Evolutionary conservation across 2,113 vertebrate species (phyloP).

Genomic region (Ariopsis seemanni): DNA sequence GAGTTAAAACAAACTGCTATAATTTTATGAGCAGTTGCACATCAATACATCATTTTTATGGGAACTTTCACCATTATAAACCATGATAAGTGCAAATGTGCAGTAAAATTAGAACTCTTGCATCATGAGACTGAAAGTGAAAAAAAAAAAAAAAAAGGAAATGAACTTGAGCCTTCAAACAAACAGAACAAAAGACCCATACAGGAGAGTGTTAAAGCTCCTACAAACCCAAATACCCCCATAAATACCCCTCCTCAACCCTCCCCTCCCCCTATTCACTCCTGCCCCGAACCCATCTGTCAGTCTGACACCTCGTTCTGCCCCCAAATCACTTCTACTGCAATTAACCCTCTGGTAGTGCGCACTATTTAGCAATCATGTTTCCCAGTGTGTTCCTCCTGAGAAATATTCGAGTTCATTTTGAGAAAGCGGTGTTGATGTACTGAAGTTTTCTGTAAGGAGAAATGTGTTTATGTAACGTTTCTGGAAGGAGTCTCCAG

Average conservation of each 20-base stretch:
- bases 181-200: constrained; percentile 42
- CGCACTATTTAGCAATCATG: no score
- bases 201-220: not conserved
- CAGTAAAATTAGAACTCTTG: not conserved
- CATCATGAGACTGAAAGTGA: not conserved
- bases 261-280: constrained; percentile 32
- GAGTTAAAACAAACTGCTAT: not conserved
- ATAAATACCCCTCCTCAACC: not conserved
- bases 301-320: constrained; percentile 58
- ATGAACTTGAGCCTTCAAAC: not conserved
- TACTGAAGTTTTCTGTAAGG: not conserved
- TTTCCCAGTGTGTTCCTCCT: not conserved
- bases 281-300: constrained; percentile 72
- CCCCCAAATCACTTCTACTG: constrained; percentile 25
- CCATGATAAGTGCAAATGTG: not conserved
- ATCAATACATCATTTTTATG: not conserved
- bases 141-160: not conserved
- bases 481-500: not conserved
- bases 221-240: constrained; percentile 11
- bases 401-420: no score
- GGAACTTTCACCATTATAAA: not conserved
- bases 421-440: not conserved
- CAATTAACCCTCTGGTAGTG: constrained; percentile 38
- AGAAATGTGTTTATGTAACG: not conserved
- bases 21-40: not conserved